These are phyloP conservation scores for Hydroisotoma schaefferi DNA, from an alignment of 2,888 invertebrate genomes.

Conservation along the genomic window DNA sequence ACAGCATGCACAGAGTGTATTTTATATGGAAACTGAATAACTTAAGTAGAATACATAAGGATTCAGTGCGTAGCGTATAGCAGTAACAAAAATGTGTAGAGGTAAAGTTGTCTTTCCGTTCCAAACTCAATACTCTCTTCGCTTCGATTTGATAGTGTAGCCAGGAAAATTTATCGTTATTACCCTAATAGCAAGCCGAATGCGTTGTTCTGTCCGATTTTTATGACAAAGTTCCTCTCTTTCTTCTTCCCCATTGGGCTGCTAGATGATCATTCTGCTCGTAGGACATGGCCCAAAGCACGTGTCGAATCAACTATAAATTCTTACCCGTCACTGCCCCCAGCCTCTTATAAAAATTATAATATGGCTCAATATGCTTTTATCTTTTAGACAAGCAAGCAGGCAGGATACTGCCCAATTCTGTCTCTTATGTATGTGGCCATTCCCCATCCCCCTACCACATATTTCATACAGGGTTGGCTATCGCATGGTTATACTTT, in stretches of 20 bases:
- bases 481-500: background rate
- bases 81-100: no score
- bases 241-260: constrained; percentile 20
- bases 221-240: constrained; percentile 29
- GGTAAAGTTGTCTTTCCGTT: no score
- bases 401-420: no score
- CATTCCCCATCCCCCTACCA: constrained; percentile 6
- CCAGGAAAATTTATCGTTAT: constrained; percentile 45
- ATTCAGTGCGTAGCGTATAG: no score
- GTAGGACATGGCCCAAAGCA: constrained; percentile 18
- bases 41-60: no score
- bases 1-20: no score
- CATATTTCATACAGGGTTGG: background rate
- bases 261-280: constrained; percentile 5
- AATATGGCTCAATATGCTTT: constrained; percentile 5
- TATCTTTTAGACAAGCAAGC: no score
- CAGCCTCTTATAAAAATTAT: constrained; percentile 13
- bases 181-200: constrained; percentile 37
- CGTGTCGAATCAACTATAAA: constrained; percentile 37
- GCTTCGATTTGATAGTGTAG: constrained; percentile 27
- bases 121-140: no score
- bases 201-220: constrained; percentile 30
- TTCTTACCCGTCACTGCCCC: constrained; percentile 20
- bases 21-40: no score
- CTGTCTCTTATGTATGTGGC: no score